Evolutionary conservation across 2,113 vertebrate species (phyloP), one percentile per base, ranked within the genome.

Genomic region (Pelecanoides urinatrix): DNA sequence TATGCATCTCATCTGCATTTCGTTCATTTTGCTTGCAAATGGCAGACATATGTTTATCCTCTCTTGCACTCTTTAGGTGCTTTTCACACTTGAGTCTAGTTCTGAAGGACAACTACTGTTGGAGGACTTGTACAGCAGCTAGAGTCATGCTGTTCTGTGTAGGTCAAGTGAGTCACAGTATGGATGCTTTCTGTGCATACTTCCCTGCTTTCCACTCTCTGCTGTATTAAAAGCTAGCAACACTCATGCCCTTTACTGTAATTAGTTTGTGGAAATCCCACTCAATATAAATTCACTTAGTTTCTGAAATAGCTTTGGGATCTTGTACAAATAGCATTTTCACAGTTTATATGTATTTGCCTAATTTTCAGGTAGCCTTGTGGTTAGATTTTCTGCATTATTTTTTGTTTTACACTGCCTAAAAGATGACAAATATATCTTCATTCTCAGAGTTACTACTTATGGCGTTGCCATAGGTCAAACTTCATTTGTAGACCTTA

Each of bases 121-220:
- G 78, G n/a, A 81, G 56, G 11, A 14, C 47, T 45, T 67, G 17
- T 19, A n/a, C 18, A 13, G 30, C 27, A 81, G 55, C n/a, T 53
- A 10, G 34, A 40, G 27, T 44, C 3, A 3, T 32, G 12, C 45
- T 77, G 7, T 19, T 55, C 27, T 42, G 16, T 21, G n/a, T 23
- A 55, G 25, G 56, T 50, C 4, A 29, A 7, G 4, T 36, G n/a
- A 73, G 7, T 50, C 5, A 2, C 5, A 3, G 5, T 19, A 3
- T 8, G 8, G 19, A 3, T 72, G 23, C 29, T 58, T 59, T 81
- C 42, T 78, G 30, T 53, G 36, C 8, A 0, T 13, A 2, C 56
- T 30, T 49, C 9, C 13, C 53, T 76, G 40, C 18, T 18, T 71
- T 16, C 8, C 14, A 6, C 26, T 44, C 40, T 27, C 32, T 52